A percentile compares a stretch with the other conserved stretches of the same genome.
phyloP scores from a whole-genome alignment of 1,140 invertebrate species.

The Gryon sp. region DNA sequence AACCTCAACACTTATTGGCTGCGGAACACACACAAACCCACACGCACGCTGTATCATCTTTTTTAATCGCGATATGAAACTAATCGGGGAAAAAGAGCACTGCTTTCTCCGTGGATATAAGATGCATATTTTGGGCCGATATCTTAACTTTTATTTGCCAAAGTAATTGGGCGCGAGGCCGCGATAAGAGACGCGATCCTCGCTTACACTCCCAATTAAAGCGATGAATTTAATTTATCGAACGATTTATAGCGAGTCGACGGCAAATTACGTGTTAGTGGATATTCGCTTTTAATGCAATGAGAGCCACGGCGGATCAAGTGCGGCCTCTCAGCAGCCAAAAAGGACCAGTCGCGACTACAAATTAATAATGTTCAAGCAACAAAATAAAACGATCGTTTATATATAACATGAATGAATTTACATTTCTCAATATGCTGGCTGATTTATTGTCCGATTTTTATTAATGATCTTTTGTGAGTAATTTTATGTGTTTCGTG shows the following conservation, averaged over 20 bases:
- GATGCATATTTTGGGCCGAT: conserved; percentile 50
- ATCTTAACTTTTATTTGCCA: conserved; percentile 61
- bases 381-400: conserved; percentile 50
- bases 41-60: conserved; percentile 52
- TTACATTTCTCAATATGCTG: conserved; percentile 18
- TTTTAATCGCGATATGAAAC: conserved; percentile 47
- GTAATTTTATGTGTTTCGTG: conserved; percentile 9
- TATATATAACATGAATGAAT: conserved; percentile 34
- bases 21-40: conserved; percentile 40
- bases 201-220: conserved; percentile 53
- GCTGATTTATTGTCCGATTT: conserved; percentile 22
- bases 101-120: conserved; percentile 61
- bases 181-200: conserved; percentile 58
- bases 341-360: conserved; percentile 29
- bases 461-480: conserved; percentile 22
- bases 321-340: conserved; percentile 7
- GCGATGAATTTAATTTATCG: conserved; percentile 60
- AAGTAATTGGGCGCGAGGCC: conserved; percentile 63
- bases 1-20: conserved; percentile 35
- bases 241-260: conserved; percentile 51
- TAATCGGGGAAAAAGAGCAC: conserved; percentile 55
- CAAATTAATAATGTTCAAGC: conserved; percentile 58
- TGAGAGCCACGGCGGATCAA: conserved; percentile 17
- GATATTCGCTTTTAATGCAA: conserved; percentile 54
- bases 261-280: conserved; percentile 52